Conservation (phyloP, 2,113 vertebrate genomes). For the Plotosus lineatus region DNA sequence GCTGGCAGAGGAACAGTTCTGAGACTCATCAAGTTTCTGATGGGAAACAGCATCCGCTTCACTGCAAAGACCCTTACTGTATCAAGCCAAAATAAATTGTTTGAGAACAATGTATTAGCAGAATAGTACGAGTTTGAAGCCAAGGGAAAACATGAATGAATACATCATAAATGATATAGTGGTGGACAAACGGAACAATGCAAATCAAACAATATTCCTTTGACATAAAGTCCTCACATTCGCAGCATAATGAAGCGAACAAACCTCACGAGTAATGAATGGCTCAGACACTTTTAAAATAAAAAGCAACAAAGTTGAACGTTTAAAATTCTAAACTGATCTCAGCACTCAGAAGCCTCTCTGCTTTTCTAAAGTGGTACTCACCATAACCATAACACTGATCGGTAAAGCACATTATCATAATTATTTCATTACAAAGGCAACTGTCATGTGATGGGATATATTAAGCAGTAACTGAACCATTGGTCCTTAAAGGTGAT, state of each 20-base stretch:
- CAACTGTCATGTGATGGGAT: no score
- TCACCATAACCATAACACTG: no score
- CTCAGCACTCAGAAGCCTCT: not conserved
- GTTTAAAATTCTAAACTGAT: no score
- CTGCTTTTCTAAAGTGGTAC: not conserved
- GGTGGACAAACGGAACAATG: no score
- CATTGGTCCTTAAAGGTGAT: no score
- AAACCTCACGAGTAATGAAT: not conserved
- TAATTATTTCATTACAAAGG: no score
- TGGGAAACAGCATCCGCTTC: conserved; percentile 2
- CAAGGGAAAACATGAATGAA: not conserved
- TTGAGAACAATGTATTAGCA: not conserved
- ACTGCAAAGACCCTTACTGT: conserved; percentile 1
- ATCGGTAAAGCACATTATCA: no score
- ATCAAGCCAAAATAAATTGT: not conserved
- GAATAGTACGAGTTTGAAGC: not conserved
- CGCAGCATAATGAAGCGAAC: not conserved
- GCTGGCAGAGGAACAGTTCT: not conserved
- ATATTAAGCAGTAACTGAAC: no score
- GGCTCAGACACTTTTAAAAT: not conserved
- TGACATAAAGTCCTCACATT: not conserved
- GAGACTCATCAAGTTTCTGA: not conserved
- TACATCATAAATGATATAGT: not conserved
- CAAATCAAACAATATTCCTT: not conserved
- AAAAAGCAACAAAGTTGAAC: not conserved